Evolutionary conservation across 2,113 vertebrate species (phyloP).

Genomic region (Lates calcarifer): DNA sequence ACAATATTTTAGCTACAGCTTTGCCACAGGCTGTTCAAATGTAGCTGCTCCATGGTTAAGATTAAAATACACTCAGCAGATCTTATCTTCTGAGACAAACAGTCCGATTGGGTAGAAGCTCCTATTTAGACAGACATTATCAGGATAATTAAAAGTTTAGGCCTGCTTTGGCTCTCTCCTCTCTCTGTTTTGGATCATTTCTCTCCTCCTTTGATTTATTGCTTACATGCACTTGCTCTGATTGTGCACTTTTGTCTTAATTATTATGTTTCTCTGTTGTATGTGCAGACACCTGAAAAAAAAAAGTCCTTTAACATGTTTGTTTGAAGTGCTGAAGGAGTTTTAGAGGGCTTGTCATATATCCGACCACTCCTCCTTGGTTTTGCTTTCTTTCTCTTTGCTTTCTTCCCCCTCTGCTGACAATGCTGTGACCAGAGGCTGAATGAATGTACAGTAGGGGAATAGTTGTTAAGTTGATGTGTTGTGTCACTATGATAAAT

Average conservation of each 20-base stretch:
- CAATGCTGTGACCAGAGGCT: not conserved
- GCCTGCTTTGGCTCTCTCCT: not conserved
- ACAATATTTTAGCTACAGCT: conserved; percentile 28
- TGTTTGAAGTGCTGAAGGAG: not conserved
- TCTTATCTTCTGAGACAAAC: conserved; percentile 39
- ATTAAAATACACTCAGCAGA: conserved; percentile 33
- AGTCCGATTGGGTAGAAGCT: conserved; percentile 7
- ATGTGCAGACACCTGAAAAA: not conserved
- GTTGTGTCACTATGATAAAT: not conserved
- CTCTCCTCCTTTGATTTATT: not conserved
- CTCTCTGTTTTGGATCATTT: not conserved
- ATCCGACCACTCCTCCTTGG: not conserved
- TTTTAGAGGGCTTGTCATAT: not conserved
- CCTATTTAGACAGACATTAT: conserved; percentile 14
- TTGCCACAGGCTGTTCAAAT: conserved; percentile 46
- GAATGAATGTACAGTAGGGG: not conserved
- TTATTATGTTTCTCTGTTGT: not conserved
- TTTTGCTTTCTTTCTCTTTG: not conserved
- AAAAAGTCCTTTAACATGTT: not conserved
- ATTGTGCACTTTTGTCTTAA: not conserved
- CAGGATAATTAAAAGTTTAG: conserved; percentile 10
- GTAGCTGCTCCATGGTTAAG: conserved; percentile 22
- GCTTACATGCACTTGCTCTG: not conserved
- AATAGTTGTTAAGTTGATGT: not conserved
- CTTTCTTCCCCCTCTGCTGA: not conserved